Evolutionary conservation across 1,140 invertebrate species (phyloP).

Genomic region (Eumaeus atala): DNA sequence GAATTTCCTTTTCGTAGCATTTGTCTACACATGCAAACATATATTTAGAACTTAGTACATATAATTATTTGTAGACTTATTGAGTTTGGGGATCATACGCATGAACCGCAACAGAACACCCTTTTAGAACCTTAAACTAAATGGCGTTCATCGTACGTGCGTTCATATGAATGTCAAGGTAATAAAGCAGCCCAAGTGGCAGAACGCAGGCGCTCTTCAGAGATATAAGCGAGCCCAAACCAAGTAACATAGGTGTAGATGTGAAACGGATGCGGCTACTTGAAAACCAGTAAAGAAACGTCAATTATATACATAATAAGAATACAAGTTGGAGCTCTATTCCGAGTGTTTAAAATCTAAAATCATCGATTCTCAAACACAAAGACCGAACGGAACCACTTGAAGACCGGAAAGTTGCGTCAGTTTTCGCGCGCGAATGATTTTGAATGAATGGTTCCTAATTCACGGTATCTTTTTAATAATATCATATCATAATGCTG

Average conservation of each 20-base stretch:
- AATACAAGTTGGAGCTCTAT: slow-evolving; percentile 29
- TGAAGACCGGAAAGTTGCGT: slow-evolving; percentile 58
- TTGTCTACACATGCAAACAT: no score
- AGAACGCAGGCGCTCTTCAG: no score
- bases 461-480: slow-evolving; percentile 60
- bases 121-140: not conserved
- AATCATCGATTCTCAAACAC: slow-evolving; percentile 7
- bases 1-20: no score
- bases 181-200: no score
- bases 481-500: slow-evolving; percentile 49
- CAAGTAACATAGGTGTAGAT: slow-evolving; percentile 14
- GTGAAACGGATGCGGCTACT: slow-evolving; percentile 45
- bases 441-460: slow-evolving; percentile 43
- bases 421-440: slow-evolving; percentile 59
- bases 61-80: no score
- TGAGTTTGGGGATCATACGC: no score
- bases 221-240: no score
- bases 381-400: slow-evolving; percentile 46
- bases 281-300: slow-evolving; percentile 28
- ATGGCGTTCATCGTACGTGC: no score
- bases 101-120: not conserved
- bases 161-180: not conserved
- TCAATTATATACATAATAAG: slow-evolving; percentile 1
- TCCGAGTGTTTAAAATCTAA: not conserved
- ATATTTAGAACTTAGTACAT: no score